Evolutionary conservation across 2,113 vertebrate genomes (phyloP), one percentile per base, ranked within the genome.

Genomic region (Coracopsis vasa): DNA sequence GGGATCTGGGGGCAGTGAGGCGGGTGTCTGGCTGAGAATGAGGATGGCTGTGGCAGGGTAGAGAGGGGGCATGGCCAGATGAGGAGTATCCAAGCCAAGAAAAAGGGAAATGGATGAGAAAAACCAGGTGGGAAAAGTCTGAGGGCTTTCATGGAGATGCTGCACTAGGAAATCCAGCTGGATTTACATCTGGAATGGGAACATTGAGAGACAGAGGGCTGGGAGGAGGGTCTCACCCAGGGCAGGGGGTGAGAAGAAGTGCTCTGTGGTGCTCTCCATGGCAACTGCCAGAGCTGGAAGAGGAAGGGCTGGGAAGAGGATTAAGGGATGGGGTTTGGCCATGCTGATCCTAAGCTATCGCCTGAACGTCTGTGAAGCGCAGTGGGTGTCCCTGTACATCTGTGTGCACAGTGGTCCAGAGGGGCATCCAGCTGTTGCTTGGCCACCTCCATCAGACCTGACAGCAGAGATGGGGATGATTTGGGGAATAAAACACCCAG

Each of bases 371-470:
- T 56, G 62, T 48, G 25, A 44, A 84, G 78, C 6, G 2, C 8
- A 0, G 14, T 29, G 70, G 42, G 65, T 45, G 48, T 86, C 42
- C 65, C 69, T 25, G 45, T 29, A 37, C 35, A 48, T 35, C 45
- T 0, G 0, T n/a, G 47, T 16, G 35, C 60, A 10, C 23, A 28
- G 79, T 0, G 0, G 10, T 73, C 37, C 9, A 13, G 23, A 42
- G 67, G 33, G 44, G 16, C 62, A 67, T 5, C 73, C 45, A 20
- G 50, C 60, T 78, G 54, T 73, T 42, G 47, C 58, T 54, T 24
- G 48, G 8, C 1, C 17, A 20, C 4, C 35, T 47, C 27, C 48
- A n/a, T 19, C 58, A 37, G 44, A 35, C 23, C 58, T 51, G 48
- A 31, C n/a, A 58, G 61, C 74, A 72, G 56, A 50, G 18, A 16